Base-by-base conservation (phyloP, 1,140 invertebrate species). In the Megathymus violae region DNA sequence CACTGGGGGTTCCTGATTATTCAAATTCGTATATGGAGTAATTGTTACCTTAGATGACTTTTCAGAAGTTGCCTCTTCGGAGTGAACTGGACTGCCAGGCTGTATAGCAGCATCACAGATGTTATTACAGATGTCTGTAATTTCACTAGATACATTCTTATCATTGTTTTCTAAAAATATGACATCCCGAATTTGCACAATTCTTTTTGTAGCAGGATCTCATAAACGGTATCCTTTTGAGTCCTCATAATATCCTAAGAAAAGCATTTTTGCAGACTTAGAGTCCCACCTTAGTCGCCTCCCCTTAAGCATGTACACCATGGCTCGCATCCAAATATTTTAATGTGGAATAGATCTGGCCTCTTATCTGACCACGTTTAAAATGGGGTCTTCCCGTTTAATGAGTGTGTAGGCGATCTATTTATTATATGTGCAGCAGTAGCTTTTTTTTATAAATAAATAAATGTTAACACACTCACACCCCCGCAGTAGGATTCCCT, bases 191-290 rank as follows among this genome's bases (percentile, higher is more conserved):
- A 59, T 65, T 9, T 44, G 58, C 5, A 62, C 3, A 1, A 43
- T 16, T 52, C 51, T 66, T 19, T 38, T 54, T 34, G 34, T 63
- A 13, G 1, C 9, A n/a, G 43, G 48, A 34, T 64, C 60, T 15
- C 48, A 31, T 4, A 71, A 52, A 6, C 63, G 34, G 14, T 70
- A 70, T 4, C 63, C 52, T 60, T 70, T 62, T n/a, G 63, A 66
- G 1, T 36, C 4, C 4, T 62, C 60, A 59, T 52, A 44, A 10
- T 63, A 70, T 3, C 63, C 62, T 17, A 65, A 7, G 22, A 70
- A 70, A 17, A 63, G 27, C 15, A 59, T 27, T 38, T 63, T 66
- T 1, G 15, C n/a, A 27, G 63, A 51, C 22, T 65, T 70, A 0
- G 41, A 6, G 27, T 66, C 59, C 31, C 41, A 54, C 15, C 62